A percentile compares a stretch with the other conserved stretches of the same genome.
Evolutionary conservation across 2,797 vertebrate genomes (phyloP).

Genomic region (Dipus sagitta): DNA sequence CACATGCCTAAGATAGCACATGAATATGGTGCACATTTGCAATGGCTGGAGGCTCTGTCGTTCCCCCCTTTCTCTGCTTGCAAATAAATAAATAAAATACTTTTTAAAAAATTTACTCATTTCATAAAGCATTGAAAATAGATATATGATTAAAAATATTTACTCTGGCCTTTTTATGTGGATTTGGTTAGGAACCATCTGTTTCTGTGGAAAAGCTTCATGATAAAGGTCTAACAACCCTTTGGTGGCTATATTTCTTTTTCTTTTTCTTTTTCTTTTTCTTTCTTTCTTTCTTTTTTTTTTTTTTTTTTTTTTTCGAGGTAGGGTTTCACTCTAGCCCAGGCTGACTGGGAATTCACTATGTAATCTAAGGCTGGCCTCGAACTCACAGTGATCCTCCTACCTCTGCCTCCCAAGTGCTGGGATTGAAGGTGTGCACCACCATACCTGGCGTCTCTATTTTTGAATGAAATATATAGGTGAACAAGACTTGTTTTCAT

Average conservation of each 20-base stretch:
- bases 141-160: conserved; percentile 22
- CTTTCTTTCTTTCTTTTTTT: neutral
- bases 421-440: too few species aligned
- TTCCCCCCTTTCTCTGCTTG: too few species aligned
- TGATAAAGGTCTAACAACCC: conserved; percentile 74
- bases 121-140: conserved; percentile 50
- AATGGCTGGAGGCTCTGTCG: too few species aligned
- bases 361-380: too few species aligned
- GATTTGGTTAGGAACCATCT: conserved; percentile 73
- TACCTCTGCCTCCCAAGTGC: too few species aligned
- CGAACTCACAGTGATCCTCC: too few species aligned
- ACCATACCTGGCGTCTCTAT: conserved; percentile 3
- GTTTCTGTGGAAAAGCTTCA: conserved; percentile 76
- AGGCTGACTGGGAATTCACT: too few species aligned
- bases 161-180: neutral
- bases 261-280: conserved; percentile 74
- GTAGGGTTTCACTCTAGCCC: too few species aligned
- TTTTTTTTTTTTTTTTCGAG: conserved; percentile 52
- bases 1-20: too few species aligned
- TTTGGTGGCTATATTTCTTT: conserved; percentile 58
- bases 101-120: too few species aligned
- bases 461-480: conserved; percentile 58
- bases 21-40: too few species aligned
- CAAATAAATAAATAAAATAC: too few species aligned
- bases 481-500: conserved; percentile 77